Evolutionary conservation across 2,888 invertebrate species (phyloP).

Genomic region (Yponomeuta cagnagella): DNA sequence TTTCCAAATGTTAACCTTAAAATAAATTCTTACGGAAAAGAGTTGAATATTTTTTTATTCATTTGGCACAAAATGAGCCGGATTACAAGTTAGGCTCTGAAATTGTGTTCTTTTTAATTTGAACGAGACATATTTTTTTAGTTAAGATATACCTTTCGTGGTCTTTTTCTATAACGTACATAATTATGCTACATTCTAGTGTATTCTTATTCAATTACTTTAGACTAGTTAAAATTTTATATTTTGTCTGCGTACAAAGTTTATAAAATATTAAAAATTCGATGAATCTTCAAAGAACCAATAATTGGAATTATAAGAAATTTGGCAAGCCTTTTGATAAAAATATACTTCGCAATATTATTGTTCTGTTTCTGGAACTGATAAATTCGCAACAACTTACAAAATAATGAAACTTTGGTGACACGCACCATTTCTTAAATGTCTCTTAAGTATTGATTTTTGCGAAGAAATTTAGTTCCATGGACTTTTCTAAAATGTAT

Average conservation of each 20-base stretch:
- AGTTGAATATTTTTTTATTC: constrained; percentile 29
- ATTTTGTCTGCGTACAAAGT: background rate
- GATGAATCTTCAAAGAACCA: background rate
- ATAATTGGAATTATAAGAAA: background rate
- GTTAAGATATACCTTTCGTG: background rate
- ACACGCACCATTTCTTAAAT: too few species aligned
- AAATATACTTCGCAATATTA: background rate
- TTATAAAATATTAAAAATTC: background rate
- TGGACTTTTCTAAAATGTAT: background rate
- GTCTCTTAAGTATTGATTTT: too few species aligned
- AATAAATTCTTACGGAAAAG: constrained; percentile 43
- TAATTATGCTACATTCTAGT: background rate
- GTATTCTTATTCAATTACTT: background rate
- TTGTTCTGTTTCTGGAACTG: background rate
- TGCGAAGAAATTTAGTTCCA: too few species aligned
- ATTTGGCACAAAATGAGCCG: constrained; percentile 38
- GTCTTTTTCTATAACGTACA: background rate
- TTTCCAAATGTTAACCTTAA: constrained; percentile 54
- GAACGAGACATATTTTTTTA: too few species aligned
- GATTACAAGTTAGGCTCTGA: background rate
- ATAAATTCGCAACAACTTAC: background rate
- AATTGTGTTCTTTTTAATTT: background rate
- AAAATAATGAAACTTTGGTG: background rate
- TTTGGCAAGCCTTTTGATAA: background rate
- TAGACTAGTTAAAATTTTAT: background rate